Conservation (phyloP, 2,797 vertebrate genomes). For the Eulemur mongoz region DNA sequence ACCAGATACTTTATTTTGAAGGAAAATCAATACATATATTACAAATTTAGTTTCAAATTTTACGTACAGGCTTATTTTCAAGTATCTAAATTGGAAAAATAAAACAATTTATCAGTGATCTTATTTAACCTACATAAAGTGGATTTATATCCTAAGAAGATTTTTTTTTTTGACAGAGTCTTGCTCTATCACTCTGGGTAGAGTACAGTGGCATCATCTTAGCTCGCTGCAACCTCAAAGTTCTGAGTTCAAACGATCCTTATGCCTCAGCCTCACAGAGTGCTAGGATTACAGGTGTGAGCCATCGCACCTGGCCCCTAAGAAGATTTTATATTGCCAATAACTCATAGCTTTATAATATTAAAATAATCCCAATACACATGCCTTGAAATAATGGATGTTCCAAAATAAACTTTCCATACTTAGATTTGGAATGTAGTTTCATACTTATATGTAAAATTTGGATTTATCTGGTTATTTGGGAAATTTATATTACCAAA, state of each 20-base stretch:
- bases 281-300: background rate
- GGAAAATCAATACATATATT: background rate
- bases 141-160: background rate
- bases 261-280: background rate
- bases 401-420: background rate
- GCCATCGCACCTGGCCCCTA: too few species aligned
- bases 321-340: background rate
- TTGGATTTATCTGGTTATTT: background rate
- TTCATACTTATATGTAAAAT: background rate
- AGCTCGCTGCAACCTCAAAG: too few species aligned
- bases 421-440: background rate
- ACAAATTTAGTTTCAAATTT: background rate
- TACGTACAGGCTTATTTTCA: background rate
- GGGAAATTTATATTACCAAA: background rate
- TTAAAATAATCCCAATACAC: background rate
- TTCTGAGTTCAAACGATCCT: background rate
- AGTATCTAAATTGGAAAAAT: background rate
- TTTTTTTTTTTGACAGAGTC: background rate
- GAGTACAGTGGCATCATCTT: background rate
- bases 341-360: background rate
- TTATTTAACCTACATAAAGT: background rate
- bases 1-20: background rate
- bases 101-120: background rate
- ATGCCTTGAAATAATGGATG: background rate
- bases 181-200: background rate